These are phyloP conservation scores for Drosophila nr. medialis DNA, from an alignment of 2,888 invertebrate genomes.

Conservation along the genomic window DNA sequence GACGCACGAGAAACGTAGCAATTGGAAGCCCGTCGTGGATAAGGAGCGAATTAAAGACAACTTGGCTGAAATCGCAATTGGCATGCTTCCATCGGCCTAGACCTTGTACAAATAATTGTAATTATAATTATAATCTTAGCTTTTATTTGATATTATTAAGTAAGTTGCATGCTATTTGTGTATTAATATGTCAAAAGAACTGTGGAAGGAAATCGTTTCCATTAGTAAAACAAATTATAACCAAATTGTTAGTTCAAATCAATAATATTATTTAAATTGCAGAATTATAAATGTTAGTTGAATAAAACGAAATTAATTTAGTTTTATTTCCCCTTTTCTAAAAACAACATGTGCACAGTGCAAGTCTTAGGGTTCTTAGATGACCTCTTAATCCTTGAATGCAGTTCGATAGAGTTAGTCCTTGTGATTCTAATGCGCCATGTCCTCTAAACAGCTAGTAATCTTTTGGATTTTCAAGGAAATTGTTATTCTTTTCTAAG, in stretches of 20 bases:
- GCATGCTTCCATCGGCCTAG: slow-evolving; percentile 29
- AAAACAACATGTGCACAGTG: neutral
- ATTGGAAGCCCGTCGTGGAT: slow-evolving; percentile 45
- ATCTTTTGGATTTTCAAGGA: neutral
- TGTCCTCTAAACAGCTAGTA: neutral
- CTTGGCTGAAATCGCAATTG: slow-evolving; percentile 45
- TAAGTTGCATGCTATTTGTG: slow-evolving; percentile 32
- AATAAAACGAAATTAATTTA: neutral
- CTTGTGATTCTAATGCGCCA: neutral
- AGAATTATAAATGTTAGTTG: neutral
- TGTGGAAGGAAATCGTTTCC: neutral
- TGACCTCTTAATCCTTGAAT: neutral
- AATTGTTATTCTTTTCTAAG: neutral
- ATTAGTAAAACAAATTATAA: slow-evolving; percentile 6
- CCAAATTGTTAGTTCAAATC: slow-evolving; percentile 19
- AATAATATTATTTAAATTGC: neutral
- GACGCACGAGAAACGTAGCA: slow-evolving; percentile 74
- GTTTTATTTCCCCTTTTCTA: neutral
- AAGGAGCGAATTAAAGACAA: slow-evolving; percentile 48
- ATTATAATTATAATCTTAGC: slow-evolving; percentile 31
- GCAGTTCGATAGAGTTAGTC: neutral
- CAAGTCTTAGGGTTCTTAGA: neutral
- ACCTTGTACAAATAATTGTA: slow-evolving; percentile 38
- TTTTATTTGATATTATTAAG: slow-evolving; percentile 16
- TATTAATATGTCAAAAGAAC: slow-evolving; percentile 6